Evolutionary conservation across 1,140 invertebrate species (phyloP), one percentile per base, ranked within the genome.

Genomic region (Lepidostoma basale): DNA sequence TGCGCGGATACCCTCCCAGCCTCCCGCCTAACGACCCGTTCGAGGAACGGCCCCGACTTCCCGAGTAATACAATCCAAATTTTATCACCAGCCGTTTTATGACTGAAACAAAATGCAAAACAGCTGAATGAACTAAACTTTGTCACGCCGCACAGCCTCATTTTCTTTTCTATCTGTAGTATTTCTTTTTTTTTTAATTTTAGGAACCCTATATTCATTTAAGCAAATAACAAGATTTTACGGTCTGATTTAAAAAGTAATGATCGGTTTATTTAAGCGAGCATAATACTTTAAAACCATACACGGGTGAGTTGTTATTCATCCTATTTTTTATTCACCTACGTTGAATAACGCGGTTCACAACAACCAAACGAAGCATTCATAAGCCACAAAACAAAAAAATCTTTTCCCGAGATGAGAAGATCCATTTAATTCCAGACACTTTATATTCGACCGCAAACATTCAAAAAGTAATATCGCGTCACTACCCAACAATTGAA

Each of bases 11-110:
- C 44, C 45, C 42, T n/a, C n/a, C n/a, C n/a, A n/a, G n/a, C 36
- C 44, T 12, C 20, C 58, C 33, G 12, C 64, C 20, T 68, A 68
- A 68, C 67, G 67, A 68, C 44, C 67, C 62, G 12, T 45, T 16
- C 62, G 62, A 40, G 33, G 26, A 14, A 30, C 44, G 33, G 42
- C 28, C 33, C 33, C 25, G 25, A 26, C 25, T n/a, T 18, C 14
- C 20, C 42, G 10, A 49, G 44, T 47, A 47, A 18, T 18, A n/a
- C n/a, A 12, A 6, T 12, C 8, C 22, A 23, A 49, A 25, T 49
- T 49, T 23, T 49, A 6, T 12, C 18, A 49, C 22, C 45, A 9
- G 8, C 44, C n/a, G n/a, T n/a, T n/a, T n/a, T n/a, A n/a, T n/a
- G n/a, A n/a, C n/a, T n/a, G n/a, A n/a, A n/a, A n/a, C n/a, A n/a